phyloP scores from a whole-genome alignment of 2,888 invertebrate genomes.

The Drosophila colorata region DNA sequence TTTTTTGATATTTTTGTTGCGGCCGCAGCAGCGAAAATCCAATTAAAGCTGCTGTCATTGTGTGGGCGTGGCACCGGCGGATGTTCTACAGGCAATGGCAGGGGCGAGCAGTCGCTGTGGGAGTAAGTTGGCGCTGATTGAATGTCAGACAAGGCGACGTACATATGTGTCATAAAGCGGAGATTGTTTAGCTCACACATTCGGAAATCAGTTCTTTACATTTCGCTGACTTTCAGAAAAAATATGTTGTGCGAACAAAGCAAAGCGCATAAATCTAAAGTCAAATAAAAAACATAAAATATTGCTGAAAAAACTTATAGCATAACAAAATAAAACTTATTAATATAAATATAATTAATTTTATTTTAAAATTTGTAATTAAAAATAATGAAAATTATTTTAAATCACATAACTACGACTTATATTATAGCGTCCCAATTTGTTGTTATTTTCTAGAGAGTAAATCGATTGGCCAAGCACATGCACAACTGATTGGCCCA shows the following conservation, averaged over 20 bases:
- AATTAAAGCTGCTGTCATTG: constrained; percentile 80
- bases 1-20: constrained; percentile 50
- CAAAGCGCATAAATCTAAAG: too few relatives aligned
- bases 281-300: too few relatives aligned
- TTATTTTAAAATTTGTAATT: too few relatives aligned
- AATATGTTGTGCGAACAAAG: background rate
- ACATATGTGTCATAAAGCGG: constrained; percentile 78
- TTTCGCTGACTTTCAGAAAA: background rate
- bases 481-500: constrained; percentile 47
- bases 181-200: constrained; percentile 65
- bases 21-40: constrained; percentile 74
- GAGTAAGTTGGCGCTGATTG: constrained; percentile 65
- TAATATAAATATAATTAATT: too few relatives aligned
- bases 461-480: constrained; percentile 36
- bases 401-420: too few relatives aligned
- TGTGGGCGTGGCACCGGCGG: constrained; percentile 58
- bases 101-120: background rate
- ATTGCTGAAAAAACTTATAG: too few relatives aligned
- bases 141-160: constrained; percentile 75
- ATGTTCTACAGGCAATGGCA: constrained; percentile 10
- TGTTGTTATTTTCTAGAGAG: too few relatives aligned
- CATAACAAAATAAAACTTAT: too few relatives aligned
- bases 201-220: constrained; percentile 15
- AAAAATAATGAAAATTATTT: too few relatives aligned
- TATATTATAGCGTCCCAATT: too few relatives aligned